phyloP scores from a whole-genome alignment of 2,888 invertebrate genomes.

The Drosophila seclusa region DNA sequence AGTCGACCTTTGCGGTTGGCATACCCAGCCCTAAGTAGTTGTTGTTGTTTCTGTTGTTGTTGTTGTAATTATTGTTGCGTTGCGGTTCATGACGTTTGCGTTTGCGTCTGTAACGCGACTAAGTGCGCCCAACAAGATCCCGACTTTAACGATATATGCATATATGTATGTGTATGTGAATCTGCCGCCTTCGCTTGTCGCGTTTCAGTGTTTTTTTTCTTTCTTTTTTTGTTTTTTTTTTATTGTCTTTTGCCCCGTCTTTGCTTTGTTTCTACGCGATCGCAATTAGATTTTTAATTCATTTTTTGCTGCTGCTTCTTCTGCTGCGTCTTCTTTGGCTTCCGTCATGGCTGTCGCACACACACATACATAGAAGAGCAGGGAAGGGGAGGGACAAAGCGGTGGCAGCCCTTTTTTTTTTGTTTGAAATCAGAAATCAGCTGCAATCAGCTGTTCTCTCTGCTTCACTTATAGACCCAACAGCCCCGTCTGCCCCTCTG shows the following conservation, averaged over 20 bases:
- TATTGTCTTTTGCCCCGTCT: constrained; percentile 64
- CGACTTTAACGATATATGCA: constrained; percentile 32
- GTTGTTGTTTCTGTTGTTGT: constrained; percentile 53
- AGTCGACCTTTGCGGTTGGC: constrained; percentile 78
- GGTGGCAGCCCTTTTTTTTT: constrained; percentile 38
- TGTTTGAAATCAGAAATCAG: constrained; percentile 66
- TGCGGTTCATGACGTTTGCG: constrained; percentile 77
- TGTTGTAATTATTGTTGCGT: constrained; percentile 80
- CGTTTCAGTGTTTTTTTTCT: constrained; percentile 43
- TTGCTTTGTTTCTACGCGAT: constrained; percentile 77
- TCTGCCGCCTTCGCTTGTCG: constrained; percentile 46
- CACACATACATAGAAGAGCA: constrained; percentile 4
- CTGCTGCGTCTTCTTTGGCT: constrained; percentile 69
- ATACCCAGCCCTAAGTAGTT: constrained; percentile 66
- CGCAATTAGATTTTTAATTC: constrained; percentile 80
- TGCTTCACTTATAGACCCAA: background rate
- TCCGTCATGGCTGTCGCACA: constrained; percentile 74
- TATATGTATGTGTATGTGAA: constrained; percentile 11
- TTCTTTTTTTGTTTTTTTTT: constrained; percentile 25
- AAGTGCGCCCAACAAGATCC: constrained; percentile 66
- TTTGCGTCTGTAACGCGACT: constrained; percentile 69
- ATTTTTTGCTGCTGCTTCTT: constrained; percentile 54
- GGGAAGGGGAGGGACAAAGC: constrained; percentile 5
- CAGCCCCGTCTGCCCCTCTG: constrained; percentile 10
- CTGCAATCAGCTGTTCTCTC: constrained; percentile 79